phyloP scores from a whole-genome alignment of 2,888 invertebrate species.

The Caenorhabditis sp. region DNA sequence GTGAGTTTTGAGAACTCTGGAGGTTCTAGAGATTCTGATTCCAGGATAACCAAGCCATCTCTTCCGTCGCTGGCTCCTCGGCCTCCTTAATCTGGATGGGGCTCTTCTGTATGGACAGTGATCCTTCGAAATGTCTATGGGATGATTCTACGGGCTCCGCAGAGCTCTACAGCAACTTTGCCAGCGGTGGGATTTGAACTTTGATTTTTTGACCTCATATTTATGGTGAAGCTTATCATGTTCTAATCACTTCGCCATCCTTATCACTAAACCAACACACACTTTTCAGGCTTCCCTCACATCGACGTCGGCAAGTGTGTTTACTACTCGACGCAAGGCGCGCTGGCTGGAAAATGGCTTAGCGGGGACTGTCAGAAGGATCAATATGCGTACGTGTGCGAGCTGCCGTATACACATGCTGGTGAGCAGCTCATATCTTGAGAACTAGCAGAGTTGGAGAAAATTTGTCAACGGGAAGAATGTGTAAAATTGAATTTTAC shows the following conservation, averaged over 20 bases:
- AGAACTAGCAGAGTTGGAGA: no score
- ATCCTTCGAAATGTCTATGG: constrained; percentile 14
- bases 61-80: background rate
- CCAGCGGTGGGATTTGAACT: background rate
- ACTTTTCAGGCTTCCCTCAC: constrained; percentile 10
- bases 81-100: constrained; percentile 13
- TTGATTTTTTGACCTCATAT: background rate
- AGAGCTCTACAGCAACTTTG: constrained; percentile 14
- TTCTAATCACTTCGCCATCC: no score
- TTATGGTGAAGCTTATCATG: no score
- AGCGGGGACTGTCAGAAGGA: constrained; percentile 10
- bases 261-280: background rate
- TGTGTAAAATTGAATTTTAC: background rate
- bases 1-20: constrained; percentile 24
- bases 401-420: constrained; percentile 5
- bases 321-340: constrained; percentile 6
- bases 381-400: background rate
- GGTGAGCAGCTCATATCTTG: background rate
- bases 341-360: constrained; percentile 13
- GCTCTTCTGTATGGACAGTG: constrained; percentile 2
- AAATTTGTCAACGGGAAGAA: no score
- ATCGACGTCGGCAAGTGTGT: constrained; percentile 24
- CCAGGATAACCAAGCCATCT: constrained; percentile 31
- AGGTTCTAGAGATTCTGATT: background rate
- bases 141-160: constrained; percentile 14